phyloP scores from a whole-genome alignment of 2,888 invertebrate species.

The Notocelia uddmanniana region DNA sequence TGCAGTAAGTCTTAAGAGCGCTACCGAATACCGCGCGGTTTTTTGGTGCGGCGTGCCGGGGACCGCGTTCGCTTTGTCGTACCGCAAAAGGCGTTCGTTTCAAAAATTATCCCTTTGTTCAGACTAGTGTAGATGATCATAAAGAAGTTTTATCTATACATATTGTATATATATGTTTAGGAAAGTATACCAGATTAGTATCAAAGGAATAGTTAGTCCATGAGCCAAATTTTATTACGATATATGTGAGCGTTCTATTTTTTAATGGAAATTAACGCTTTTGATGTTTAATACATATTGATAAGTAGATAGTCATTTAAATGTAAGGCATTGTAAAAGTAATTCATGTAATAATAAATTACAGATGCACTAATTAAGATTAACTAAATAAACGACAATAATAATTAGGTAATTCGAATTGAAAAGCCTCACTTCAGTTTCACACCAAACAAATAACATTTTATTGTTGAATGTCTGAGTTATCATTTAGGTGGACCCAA shows the following conservation, averaged over 20 bases:
- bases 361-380: slow-evolving; percentile 14
- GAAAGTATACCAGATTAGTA: slow-evolving; percentile 18
- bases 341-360: neutral
- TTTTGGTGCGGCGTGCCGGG: too few relatives aligned
- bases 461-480: too few relatives aligned
- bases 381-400: slow-evolving; percentile 29
- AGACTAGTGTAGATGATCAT: neutral
- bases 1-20: too few relatives aligned
- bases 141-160: neutral
- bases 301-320: slow-evolving; percentile 38
- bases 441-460: too few relatives aligned
- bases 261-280: slow-evolving; percentile 34
- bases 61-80: too few relatives aligned
- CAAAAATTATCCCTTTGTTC: neutral
- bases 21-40: too few relatives aligned
- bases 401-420: slow-evolving; percentile 20
- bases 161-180: neutral
- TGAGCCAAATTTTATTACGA: slow-evolving; percentile 36
- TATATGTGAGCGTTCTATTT: slow-evolving; percentile 32
- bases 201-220: neutral
- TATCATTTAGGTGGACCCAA: too few relatives aligned
- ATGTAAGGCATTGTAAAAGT: slow-evolving; percentile 8
- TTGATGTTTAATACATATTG: slow-evolving; percentile 35
- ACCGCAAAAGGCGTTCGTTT: too few relatives aligned
- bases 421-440: neutral